phyloP scores from a whole-genome alignment of 2,113 vertebrate genomes.

The Dryoscopus gambensis region DNA sequence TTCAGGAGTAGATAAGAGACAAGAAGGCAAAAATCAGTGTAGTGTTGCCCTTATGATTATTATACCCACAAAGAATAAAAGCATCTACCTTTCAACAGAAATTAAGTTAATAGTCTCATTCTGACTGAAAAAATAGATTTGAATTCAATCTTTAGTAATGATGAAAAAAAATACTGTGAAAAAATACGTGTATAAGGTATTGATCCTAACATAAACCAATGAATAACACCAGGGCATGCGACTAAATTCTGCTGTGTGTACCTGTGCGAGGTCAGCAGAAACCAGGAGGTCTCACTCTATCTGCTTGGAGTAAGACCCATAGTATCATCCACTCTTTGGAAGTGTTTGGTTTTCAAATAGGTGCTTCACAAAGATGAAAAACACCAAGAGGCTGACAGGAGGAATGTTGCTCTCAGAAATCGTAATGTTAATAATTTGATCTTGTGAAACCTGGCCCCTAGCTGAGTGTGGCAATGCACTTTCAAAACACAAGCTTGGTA shows the following conservation, averaged over 20 bases:
- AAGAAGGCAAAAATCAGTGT: neutral
- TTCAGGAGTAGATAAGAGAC: neutral
- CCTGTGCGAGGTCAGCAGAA: neutral
- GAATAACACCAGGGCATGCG: neutral
- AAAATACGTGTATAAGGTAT: neutral
- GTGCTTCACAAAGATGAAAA: neutral
- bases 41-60: neutral
- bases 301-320: neutral
- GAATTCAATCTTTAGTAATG: neutral
- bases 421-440: neutral
- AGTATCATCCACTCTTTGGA: neutral
- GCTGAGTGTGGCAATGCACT: neutral
- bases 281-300: accelerated
- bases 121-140: neutral
- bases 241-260: neutral
- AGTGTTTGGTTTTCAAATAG: neutral
- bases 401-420: neutral
- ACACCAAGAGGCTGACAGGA: neutral
- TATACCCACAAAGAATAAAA: neutral
- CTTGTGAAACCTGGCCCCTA: neutral
- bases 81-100: neutral
- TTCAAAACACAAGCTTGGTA: neutral
- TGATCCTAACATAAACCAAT: neutral
- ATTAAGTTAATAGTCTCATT: neutral
- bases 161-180: neutral